Conservation (phyloP, 2,797 vertebrate genomes). For the Fratercula arctica region DNA sequence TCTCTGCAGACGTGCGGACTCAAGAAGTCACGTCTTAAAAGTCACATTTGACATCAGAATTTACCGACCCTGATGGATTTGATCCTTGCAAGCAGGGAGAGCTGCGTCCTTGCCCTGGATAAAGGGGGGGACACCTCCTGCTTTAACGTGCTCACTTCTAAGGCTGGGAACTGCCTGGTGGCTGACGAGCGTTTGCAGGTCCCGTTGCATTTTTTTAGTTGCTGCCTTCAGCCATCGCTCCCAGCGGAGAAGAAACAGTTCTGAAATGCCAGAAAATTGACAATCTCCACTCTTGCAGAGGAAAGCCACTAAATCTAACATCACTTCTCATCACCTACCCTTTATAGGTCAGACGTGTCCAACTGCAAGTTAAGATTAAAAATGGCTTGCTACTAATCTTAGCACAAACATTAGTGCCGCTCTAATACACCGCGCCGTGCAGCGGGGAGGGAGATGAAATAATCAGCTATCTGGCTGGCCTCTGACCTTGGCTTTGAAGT, state of each 20-base stretch:
- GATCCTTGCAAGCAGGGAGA: neutral
- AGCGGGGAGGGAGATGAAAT: neutral
- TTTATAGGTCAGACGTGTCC: constrained; percentile 49
- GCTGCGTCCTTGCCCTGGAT: neutral
- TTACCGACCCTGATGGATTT: neutral
- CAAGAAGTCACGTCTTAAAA: neutral
- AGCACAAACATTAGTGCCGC: constrained; percentile 48
- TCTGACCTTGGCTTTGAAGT: constrained; percentile 41
- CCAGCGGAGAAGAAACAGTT: constrained; percentile 47
- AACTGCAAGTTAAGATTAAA: constrained; percentile 53
- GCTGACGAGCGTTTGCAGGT: neutral
- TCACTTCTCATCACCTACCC: constrained; percentile 42
- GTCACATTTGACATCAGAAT: neutral
- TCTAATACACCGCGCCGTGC: neutral
- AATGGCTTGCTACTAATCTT: constrained; percentile 63
- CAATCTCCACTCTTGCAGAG: constrained; percentile 26
- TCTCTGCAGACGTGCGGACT: neutral
- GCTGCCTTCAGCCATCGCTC: constrained; percentile 1
- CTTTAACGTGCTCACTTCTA: neutral
- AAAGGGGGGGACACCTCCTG: neutral
- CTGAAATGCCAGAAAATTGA: constrained; percentile 46
- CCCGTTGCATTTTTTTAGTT: constrained; percentile 23
- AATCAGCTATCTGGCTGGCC: neutral
- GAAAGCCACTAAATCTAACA: constrained; percentile 54
- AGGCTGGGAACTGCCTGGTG: neutral